Base-by-base conservation (phyloP, 2,797 vertebrate genomes). In the Sebastes baramenuke region DNA sequence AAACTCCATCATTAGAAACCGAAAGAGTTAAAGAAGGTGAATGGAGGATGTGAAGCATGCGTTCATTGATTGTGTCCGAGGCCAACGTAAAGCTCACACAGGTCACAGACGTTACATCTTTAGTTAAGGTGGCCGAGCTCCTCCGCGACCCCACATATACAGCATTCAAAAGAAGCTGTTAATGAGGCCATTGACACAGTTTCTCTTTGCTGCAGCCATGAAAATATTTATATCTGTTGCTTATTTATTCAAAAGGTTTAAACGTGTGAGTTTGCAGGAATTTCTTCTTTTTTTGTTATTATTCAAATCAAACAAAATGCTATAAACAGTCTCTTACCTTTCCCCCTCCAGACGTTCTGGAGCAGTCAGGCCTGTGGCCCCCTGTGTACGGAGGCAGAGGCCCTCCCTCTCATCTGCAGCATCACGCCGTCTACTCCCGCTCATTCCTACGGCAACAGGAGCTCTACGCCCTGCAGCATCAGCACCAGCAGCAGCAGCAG, bases 391-490 rank as follows among this genome's bases (percentile, higher is more conserved):
- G 97, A 20, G 94, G 95, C 81, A 95, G 97, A 72, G 97, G 96
- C 27, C 97, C 97, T 8, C 12, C 97, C 7, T 94, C 97, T 78
- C 98, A 99, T 92, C 95, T 99, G 89, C 98, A 98, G 95, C 98
- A 98, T 94, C 96, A 97, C 0, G 94, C 97, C 4, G 96, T 99
- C 69, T 99, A 98, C 88, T 95, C 98, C 0, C 95, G 97, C 79
- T 96, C 97, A 87, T 98, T 99, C 94, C 95, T 98, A 79, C 95
- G 96, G 74, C 98, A 98, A 88, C 98, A 98, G 89, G 98, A 99
- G 85, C 95, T 98, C 60, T 98, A 98, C 0, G 95, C 97, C 66
- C 92, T 98, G 82, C 98, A 98, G 90, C 97, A 97, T 46, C 95
- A 96, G 90, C 91, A 77, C 58, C 91, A 92, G 20, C 92, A 93